Evolutionary conservation across 35 echinoderm and acorn worm species (phyloP), one percentile per base, ranked within the genome.

Genomic region (Eucidaris tribuloides): DNA sequence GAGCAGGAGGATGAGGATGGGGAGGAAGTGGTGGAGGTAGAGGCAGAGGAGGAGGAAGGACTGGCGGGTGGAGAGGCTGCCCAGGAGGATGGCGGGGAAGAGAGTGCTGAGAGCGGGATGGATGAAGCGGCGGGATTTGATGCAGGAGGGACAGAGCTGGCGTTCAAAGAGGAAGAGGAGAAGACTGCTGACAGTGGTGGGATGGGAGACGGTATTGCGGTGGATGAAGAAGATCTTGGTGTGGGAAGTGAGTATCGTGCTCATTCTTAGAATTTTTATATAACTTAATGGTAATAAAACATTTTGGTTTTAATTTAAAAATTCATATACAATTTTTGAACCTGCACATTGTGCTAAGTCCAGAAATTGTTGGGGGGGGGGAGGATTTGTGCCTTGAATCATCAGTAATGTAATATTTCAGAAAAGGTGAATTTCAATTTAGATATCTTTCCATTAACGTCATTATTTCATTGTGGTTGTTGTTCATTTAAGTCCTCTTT

Each of bases 171-270:
- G 33, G 19, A 35, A 22, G 65, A 71, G 65, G 41, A 74, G 3
- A 36, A 38, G 68, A 40, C 14, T 22, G 37, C 29, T 7, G 38
- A 42, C 15, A 22, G 24, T 18, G 68, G 41, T 25, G 41, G 28
- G 29, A 74, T 40, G 24, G 61, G 28, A 29, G 37, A 32, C 28
- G 28, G 28, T 15, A 40, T 33, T 25, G 68, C 68, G 24, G 5
- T 64, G 61, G 61, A 64, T 7, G 68, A 36, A 74, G 68, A 40
- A 74, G 68, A 74, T 33, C 38, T 74, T 35, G 68, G 68, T 35
- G 68, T 74, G 29, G 68, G 68, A 0, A 74, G 68, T 74, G 44
- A 74, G 68, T 72, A 15, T n/a, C n/a, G n/a, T n/a, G n/a, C n/a
- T n/a, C n/a, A n/a, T n/a, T n/a, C n/a, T n/a, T n/a, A n/a, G n/a